Conservation (phyloP, 2,113 vertebrate genomes). For the Alethe diademata region DNA sequence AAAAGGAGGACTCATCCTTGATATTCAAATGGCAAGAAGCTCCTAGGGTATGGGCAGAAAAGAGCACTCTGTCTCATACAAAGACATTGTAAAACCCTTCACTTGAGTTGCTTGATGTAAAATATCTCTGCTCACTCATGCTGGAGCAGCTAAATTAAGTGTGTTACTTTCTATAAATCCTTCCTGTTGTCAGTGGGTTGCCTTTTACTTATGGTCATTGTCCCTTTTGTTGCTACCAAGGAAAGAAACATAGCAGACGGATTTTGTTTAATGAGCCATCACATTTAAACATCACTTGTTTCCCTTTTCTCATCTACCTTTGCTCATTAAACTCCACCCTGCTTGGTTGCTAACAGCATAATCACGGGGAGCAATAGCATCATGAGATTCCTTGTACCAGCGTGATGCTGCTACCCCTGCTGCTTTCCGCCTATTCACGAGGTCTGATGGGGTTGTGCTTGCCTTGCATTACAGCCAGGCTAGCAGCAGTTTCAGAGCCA, state of each 20-base stretch:
- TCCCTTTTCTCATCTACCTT: slow-evolving; percentile 61
- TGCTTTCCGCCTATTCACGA: not conserved
- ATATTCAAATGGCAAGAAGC: not conserved
- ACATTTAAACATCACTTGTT: slow-evolving; percentile 60
- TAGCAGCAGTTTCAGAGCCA: not conserved
- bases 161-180: slow-evolving; percentile 26
- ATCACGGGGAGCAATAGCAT: slow-evolving; percentile 23
- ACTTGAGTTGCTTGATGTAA: not conserved
- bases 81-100: not conserved
- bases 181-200: slow-evolving; percentile 26
- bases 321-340: slow-evolving; percentile 53
- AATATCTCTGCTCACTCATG: not conserved
- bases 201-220: slow-evolving; percentile 38
- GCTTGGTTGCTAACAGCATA: slow-evolving; percentile 34
- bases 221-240: slow-evolving; percentile 16
- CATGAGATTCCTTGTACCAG: not conserved
- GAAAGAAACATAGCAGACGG: slow-evolving; percentile 30
- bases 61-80: not conserved
- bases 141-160: slow-evolving; percentile 16
- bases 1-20: not conserved
- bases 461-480: not conserved
- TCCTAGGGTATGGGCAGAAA: not conserved
- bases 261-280: slow-evolving; percentile 58
- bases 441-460: not conserved
- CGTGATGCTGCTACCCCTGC: not conserved